These are phyloP conservation scores for Parotocinclus haroldoi DNA, from an alignment of 2,797 vertebrate genomes.

Conservation along the genomic window DNA sequence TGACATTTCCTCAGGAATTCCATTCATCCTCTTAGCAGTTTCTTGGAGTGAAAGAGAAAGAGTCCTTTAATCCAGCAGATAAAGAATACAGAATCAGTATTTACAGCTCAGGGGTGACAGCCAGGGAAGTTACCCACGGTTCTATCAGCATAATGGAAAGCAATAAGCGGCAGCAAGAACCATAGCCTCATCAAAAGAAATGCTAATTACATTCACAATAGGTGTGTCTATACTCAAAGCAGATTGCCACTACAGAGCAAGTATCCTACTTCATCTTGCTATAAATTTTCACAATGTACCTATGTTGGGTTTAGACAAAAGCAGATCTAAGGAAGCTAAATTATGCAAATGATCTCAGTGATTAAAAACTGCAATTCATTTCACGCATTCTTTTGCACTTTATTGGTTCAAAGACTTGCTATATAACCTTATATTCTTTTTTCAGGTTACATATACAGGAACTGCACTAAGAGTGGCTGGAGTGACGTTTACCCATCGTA, in stretches of 20 bases:
- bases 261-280: neutral
- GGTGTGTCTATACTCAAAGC: neutral
- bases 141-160: conserved; percentile 14
- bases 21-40: neutral
- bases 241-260: conserved; percentile 1
- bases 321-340: too few relatives aligned
- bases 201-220: conserved; percentile 21
- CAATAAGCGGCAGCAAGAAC: neutral
- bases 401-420: too few relatives aligned
- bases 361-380: too few relatives aligned
- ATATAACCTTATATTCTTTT: neutral
- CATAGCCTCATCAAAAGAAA: conserved; percentile 30
- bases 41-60: neutral
- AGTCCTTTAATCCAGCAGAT: conserved; percentile 18
- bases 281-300: too few relatives aligned
- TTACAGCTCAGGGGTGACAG: neutral
- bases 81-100: conserved; percentile 12
- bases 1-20: conserved; percentile 1
- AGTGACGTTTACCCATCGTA: conserved; percentile 78
- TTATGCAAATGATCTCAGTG: too few relatives aligned
- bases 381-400: too few relatives aligned
- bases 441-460: conserved; percentile 78
- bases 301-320: too few relatives aligned
- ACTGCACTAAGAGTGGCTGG: conserved; percentile 76
- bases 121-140: conserved; percentile 6